Conservation (phyloP, 2,888 invertebrate species). For the Bombylius discolor region DNA sequence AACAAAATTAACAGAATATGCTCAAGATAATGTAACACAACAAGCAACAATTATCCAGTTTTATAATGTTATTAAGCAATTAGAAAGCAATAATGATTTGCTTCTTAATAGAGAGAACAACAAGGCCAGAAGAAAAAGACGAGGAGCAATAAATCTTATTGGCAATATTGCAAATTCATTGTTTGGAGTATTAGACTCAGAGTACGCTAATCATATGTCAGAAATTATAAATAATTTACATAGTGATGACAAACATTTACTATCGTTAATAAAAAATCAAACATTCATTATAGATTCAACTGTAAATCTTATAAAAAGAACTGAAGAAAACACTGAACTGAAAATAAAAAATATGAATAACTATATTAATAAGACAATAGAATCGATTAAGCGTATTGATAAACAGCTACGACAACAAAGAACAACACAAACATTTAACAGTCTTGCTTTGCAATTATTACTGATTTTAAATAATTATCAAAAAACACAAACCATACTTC, state of each 20-base stretch:
- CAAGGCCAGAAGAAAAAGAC: background rate
- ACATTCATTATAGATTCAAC: constrained; percentile 1
- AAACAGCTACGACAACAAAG: background rate
- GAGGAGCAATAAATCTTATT: background rate
- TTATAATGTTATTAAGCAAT: too few relatives aligned
- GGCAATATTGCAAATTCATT: background rate
- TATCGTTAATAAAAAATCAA: background rate
- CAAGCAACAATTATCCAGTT: too few relatives aligned
- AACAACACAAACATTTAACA: background rate
- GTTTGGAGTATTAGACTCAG: constrained; percentile 1
- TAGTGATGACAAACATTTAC: background rate
- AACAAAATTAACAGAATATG: too few relatives aligned
- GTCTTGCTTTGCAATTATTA: background rate
- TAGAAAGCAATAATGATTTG: background rate
- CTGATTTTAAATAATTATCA: background rate
- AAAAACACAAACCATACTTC: background rate
- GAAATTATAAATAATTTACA: background rate
- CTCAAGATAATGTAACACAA: too few relatives aligned
- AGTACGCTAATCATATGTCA: background rate
- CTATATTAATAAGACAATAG: background rate
- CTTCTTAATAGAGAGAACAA: background rate
- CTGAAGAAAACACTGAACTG: background rate
- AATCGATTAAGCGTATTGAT: background rate
- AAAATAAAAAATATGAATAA: background rate
- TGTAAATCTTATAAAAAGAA: background rate